Percentiles rank a stretch among this genome's conserved stretches.
Evolutionary conservation across 2,113 vertebrate species (phyloP).

Genomic region (Isichthys henryi): DNA sequence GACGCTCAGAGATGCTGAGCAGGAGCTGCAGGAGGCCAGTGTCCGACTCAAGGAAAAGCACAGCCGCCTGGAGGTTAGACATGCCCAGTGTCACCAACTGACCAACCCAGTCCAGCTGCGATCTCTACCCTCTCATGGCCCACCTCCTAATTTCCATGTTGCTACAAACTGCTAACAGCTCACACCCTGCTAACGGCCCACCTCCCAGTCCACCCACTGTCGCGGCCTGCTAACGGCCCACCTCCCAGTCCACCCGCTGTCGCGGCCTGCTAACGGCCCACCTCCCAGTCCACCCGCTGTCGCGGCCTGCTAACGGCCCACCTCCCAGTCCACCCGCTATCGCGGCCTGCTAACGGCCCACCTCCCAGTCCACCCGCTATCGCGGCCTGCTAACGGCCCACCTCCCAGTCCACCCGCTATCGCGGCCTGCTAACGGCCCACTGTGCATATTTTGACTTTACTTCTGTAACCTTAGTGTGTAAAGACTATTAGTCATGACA

Average conservation of each 20-base stretch:
- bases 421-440: no score
- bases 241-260: not conserved
- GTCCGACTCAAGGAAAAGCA: constrained; percentile 51
- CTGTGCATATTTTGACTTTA: not conserved
- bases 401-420: not conserved
- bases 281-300: not conserved
- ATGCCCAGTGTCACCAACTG: not conserved
- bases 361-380: not conserved
- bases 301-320: no score
- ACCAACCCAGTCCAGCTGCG: not conserved
- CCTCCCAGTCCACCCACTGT: no score
- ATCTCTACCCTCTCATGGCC: not conserved
- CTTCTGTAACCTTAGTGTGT: not conserved
- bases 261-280: not conserved
- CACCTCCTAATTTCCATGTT: not conserved
- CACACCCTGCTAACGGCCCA: not conserved
- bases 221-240: not conserved
- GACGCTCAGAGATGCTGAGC: constrained; percentile 30
- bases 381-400: not conserved
- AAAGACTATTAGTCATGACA: not conserved
- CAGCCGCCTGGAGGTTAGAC: constrained; percentile 55
- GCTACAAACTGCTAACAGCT: not conserved
- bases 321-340: no score
- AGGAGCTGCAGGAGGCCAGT: constrained; percentile 40
- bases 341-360: no score